phyloP scores from a whole-genome alignment of 1,140 invertebrate genomes.

The Brachionus calyciflorus region DNA sequence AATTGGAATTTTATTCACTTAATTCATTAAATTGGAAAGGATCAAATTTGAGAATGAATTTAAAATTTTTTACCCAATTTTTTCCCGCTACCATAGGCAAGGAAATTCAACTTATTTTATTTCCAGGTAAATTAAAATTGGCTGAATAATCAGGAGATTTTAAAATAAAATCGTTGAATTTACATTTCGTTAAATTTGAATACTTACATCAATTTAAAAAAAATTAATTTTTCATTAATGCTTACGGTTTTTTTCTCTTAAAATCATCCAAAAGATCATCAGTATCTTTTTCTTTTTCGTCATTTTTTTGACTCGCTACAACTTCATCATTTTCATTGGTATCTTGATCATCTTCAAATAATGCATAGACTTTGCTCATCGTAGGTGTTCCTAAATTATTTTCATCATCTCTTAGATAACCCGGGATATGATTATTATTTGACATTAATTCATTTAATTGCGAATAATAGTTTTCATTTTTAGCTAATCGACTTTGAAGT shows the following conservation, averaged over 20 bases:
- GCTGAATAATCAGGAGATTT: too few species aligned
- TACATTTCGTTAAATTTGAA: too few species aligned
- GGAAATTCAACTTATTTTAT: too few species aligned
- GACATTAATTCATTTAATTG: slow-evolving; percentile 26
- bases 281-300: slow-evolving; percentile 22
- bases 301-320: slow-evolving; percentile 5
- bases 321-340: slow-evolving; percentile 7
- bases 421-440: neutral
- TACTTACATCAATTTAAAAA: too few species aligned
- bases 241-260: slow-evolving; percentile 30
- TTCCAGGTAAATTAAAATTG: too few species aligned
- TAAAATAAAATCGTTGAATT: too few species aligned
- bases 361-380: slow-evolving; percentile 5
- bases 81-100: too few species aligned
- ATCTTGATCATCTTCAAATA: slow-evolving; percentile 25
- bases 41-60: too few species aligned
- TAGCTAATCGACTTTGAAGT: neutral
- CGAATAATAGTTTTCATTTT: slow-evolving; percentile 31
- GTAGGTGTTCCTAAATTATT: neutral
- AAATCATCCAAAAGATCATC: slow-evolving; percentile 29
- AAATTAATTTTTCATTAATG: neutral
- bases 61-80: too few species aligned
- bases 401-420: neutral
- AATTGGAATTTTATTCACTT: too few species aligned
- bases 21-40: too few species aligned